Evolutionary conservation across 1,140 invertebrate genomes (phyloP).

Genomic region (Cotesia vestalis): DNA sequence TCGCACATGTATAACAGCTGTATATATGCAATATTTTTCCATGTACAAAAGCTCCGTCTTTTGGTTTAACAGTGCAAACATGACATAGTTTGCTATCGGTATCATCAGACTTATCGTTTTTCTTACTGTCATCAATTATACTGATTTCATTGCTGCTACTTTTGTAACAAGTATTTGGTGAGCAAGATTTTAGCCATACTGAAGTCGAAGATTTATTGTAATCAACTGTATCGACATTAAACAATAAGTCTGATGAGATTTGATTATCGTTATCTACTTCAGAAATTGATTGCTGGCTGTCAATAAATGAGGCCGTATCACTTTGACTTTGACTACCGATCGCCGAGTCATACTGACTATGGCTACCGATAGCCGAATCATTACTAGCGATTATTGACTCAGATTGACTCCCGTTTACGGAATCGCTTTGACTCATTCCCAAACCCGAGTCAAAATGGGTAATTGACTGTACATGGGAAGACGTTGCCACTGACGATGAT

Average conservation of each 20-base stretch:
- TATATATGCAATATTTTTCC: conserved; percentile 72
- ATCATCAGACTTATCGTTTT: conserved; percentile 35
- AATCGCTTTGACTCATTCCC: conserved; percentile 42
- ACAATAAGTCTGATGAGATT: not conserved
- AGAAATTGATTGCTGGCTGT: not conserved
- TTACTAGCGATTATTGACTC: conserved; percentile 29
- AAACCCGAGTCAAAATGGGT: conserved; percentile 48
- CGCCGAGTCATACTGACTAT: not conserved
- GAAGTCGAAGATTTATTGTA: too few relatives aligned
- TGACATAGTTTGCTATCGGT: conserved; percentile 66
- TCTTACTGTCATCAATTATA: not conserved
- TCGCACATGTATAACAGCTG: conserved; percentile 75
- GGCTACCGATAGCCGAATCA: conserved; percentile 27
- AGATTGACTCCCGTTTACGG: too few relatives aligned
- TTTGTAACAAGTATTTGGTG: too few relatives aligned
- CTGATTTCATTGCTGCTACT: too few relatives aligned
- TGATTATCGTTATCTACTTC: conserved; percentile 1
- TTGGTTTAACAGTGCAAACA: conserved; percentile 69
- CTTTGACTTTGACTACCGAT: not conserved
- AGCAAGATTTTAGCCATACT: too few relatives aligned
- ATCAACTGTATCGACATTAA: not conserved
- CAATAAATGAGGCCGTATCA: too few relatives aligned
- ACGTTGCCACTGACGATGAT: not conserved
- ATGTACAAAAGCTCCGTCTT: conserved; percentile 74
- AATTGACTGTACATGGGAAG: conserved; percentile 33